Base-by-base conservation (phyloP, 64 coral and sea anemone genomes). In the Actinia tenebrosa region DNA sequence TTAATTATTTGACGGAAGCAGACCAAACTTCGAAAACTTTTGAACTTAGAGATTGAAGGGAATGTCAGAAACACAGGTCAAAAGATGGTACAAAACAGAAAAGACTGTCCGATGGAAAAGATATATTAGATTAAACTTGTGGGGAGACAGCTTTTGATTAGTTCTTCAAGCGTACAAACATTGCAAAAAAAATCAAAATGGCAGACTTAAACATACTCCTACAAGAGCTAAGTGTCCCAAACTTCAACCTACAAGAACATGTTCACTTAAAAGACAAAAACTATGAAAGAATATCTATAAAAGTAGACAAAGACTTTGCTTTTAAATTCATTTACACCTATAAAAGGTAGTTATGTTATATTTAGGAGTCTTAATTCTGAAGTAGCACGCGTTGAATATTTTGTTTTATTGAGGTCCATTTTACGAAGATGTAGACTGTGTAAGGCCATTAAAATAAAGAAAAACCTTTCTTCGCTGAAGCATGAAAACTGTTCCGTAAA, bases 1-100 rank as follows among this genome's bases (percentile, higher is more conserved):
- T 66, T 66, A 66, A 66, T 66, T 66, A 66, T 66, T 66, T 23
- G 63, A 66, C 63, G 63, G 63, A 66, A 66, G n/a, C 63, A 66
- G 30, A 37, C 30, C 0, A 66, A 66, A 66, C 63, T 66, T 66
- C 63, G 63, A 66, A 66, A 66, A 66, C 19, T 66, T 66, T 66
- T 66, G n/a, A 66, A 66, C 56, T 58, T 58, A 23, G 22, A 66
- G n/a, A 5, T n/a, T 20, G 19, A 23, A 66, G 63, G n/a, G 63
- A 66, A 23, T 66, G 63, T 14, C 22, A 66, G n/a, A 66, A 66
- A 66, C 63, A 66, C 63, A 66, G 63, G 63, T 66, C 63, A 66
- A 66, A 66, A 66, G 19, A 66, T 66, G 63, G 63, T 66, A 66
- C 63, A n/a, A 66, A 66, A 9, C 63, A 66, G n/a, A 66, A 66